A percentile compares a stretch with the other conserved stretches of the same genome.
phyloP scores from a whole-genome alignment of 2,888 invertebrate genomes.

The Cerastis rubricosa region DNA sequence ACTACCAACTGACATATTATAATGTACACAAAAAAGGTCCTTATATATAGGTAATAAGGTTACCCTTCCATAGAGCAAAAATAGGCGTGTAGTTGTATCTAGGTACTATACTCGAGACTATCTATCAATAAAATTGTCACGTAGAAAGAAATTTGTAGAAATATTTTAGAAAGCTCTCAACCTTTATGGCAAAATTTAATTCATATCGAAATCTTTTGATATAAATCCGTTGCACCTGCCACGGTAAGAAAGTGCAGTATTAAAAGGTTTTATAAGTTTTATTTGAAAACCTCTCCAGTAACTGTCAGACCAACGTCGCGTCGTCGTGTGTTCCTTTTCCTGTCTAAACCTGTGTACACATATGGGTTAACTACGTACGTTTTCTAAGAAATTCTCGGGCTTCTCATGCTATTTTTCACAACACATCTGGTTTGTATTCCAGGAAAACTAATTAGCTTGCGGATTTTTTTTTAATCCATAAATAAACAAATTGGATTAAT shows the following conservation, averaged over 20 bases:
- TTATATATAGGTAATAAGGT: not conserved
- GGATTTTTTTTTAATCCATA: too few relatives aligned
- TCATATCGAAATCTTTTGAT: conserved; percentile 52
- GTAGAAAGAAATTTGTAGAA: not conserved
- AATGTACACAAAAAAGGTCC: not conserved
- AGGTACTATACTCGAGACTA: not conserved
- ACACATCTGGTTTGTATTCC: not conserved
- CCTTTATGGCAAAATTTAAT: conserved; percentile 30
- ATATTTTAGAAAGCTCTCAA: conserved; percentile 8
- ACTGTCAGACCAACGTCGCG: conserved; percentile 54
- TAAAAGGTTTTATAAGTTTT: conserved; percentile 71
- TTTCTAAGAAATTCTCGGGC: conserved; percentile 18
- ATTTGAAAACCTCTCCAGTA: conserved; percentile 68
- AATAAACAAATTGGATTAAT: not conserved
- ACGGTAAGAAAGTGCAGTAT: conserved; percentile 64
- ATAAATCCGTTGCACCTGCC: conserved; percentile 69
- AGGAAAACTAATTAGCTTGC: not conserved
- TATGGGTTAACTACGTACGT: conserved; percentile 18
- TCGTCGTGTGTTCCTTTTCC: conserved; percentile 50
- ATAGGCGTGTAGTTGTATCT: not conserved
- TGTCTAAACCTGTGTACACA: conserved; percentile 55
- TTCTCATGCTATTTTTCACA: not conserved
- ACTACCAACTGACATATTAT: not conserved
- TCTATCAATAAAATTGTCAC: not conserved
- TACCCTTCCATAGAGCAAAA: not conserved